Percentiles rank a stretch among this genome's conserved stretches.
phyloP scores from a whole-genome alignment of 2,888 invertebrate species.

The Lasius fuliginosus region DNA sequence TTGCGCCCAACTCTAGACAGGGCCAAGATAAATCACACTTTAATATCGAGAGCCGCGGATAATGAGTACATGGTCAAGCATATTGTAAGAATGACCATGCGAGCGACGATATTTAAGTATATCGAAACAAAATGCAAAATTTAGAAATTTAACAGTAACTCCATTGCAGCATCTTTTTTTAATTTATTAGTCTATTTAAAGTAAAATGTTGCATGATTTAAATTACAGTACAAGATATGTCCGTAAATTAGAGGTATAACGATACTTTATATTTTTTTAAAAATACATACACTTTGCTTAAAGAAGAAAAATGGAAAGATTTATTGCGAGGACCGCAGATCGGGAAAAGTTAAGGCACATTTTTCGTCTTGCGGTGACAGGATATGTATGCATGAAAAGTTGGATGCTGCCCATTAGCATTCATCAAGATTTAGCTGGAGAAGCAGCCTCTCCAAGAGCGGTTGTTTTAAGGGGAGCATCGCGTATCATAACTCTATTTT shows the following conservation, averaged over 20 bases:
- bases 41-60: slow-evolving; percentile 33
- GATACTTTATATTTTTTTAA: not conserved
- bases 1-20: slow-evolving; percentile 10
- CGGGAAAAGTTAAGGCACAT: not conserved
- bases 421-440: slow-evolving; percentile 37
- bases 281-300: not conserved
- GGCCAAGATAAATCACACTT: slow-evolving; percentile 29
- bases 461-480: slow-evolving; percentile 32
- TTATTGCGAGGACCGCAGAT: not conserved
- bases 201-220: not conserved
- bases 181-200: not conserved
- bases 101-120: not conserved
- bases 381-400: not conserved
- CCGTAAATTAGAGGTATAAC: not conserved
- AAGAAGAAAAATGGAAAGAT: not conserved
- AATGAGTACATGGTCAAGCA: not conserved
- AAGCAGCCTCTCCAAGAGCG: slow-evolving; percentile 18
- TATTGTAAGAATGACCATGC: not conserved
- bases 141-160: not conserved
- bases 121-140: not conserved
- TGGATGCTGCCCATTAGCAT: slow-evolving; percentile 14
- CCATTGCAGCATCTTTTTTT: not conserved
- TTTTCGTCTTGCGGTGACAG: not conserved
- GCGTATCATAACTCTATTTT: slow-evolving; percentile 49
- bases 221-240: not conserved